Conservation (phyloP, 2,797 vertebrate genomes). For the Pogonophryne albipinna region DNA sequence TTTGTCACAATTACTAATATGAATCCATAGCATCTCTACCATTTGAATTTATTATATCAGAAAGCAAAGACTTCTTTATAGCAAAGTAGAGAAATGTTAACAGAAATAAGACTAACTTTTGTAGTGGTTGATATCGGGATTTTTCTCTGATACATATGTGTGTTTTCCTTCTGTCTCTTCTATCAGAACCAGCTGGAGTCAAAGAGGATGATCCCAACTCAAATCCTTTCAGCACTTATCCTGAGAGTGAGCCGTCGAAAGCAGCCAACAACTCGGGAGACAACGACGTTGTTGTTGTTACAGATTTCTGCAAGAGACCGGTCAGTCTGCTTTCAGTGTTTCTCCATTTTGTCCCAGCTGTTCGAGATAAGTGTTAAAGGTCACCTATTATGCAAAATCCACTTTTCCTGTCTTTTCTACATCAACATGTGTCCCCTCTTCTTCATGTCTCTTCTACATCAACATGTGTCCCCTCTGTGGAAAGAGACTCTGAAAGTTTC, state of each 20-base stretch:
- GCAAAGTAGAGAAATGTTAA: neutral
- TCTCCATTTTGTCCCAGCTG: neutral
- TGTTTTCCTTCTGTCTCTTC: conserved; percentile 4
- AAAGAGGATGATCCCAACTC: conserved; percentile 14
- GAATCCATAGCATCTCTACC: neutral
- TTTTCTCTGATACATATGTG: neutral
- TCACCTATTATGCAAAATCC: too few species aligned
- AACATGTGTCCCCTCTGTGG: too few species aligned
- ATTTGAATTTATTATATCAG: neutral
- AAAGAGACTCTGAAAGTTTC: too few species aligned
- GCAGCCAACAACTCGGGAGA: conserved; percentile 38
- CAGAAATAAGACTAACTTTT: neutral
- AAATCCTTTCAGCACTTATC: neutral
- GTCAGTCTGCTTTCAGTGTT: conserved; percentile 62
- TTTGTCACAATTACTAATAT: neutral
- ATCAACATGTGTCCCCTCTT: too few species aligned
- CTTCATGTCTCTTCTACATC: too few species aligned
- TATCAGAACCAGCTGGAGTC: conserved; percentile 24
- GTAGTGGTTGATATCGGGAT: neutral
- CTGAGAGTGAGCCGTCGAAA: conserved; percentile 4
- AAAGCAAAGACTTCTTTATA: neutral
- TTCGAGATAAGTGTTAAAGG: neutral
- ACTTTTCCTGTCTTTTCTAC: too few species aligned
- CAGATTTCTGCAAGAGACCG: conserved; percentile 81
- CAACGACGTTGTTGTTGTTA: conserved; percentile 77